Percentiles rank a stretch among this genome's conserved stretches.
Evolutionary conservation across 2,888 invertebrate genomes (phyloP).

Genomic region (Eretmocerus hayati): DNA sequence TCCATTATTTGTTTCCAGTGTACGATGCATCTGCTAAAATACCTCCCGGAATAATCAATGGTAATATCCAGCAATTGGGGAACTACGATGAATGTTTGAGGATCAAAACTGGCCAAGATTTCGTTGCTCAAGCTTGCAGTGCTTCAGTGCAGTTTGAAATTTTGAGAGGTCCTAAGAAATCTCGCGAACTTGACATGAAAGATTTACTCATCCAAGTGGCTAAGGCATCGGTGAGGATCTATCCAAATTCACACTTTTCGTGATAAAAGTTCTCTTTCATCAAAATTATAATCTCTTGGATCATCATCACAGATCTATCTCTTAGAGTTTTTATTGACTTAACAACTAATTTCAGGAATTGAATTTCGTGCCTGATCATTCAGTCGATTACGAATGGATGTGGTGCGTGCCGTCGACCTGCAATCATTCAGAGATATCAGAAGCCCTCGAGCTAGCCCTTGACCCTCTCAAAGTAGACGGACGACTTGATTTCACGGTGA

Average conservation of each 20-base stretch:
- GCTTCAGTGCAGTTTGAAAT: constrained; percentile 50
- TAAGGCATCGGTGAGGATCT: constrained; percentile 31
- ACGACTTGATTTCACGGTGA: constrained; percentile 32
- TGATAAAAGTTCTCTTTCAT: not conserved
- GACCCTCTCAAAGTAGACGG: constrained; percentile 31
- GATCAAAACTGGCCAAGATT: constrained; percentile 46
- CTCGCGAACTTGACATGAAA: constrained; percentile 26
- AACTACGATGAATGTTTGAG: constrained; percentile 68
- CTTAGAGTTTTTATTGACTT: too few relatives aligned
- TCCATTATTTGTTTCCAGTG: constrained; percentile 51
- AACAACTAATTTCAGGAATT: constrained; percentile 6
- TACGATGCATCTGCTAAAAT: constrained; percentile 70
- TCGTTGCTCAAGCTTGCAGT: constrained; percentile 62
- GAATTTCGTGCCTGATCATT: constrained; percentile 2
- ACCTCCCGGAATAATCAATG: constrained; percentile 62
- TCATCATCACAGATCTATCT: too few relatives aligned
- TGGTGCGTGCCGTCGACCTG: constrained; percentile 42
- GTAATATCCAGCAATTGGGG: constrained; percentile 63
- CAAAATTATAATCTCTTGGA: too few relatives aligned
- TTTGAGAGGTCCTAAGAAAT: constrained; percentile 6
- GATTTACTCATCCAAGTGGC: constrained; percentile 32
- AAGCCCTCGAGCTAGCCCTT: constrained; percentile 31
- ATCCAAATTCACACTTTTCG: constrained; percentile 1
- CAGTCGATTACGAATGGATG: constrained; percentile 33
- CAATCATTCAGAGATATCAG: constrained; percentile 31